These are phyloP conservation scores for Latrodectus geometricus DNA, from an alignment of 1,140 invertebrate genomes.

Conservation along the genomic window DNA sequence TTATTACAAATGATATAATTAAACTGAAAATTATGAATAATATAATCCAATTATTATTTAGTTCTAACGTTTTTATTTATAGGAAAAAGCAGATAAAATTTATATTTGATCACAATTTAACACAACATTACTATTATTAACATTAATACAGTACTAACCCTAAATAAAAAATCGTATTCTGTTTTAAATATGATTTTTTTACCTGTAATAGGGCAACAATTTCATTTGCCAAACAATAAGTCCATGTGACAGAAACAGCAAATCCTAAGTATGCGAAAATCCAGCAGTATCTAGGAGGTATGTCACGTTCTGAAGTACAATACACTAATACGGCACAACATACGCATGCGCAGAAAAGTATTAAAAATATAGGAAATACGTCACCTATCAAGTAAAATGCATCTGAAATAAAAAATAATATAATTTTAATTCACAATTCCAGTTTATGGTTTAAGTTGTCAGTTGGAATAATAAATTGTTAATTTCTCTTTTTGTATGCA, in stretches of 20 bases:
- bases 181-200: constrained; percentile 14
- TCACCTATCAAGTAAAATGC: constrained; percentile 69
- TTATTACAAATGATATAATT: neutral
- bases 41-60: neutral
- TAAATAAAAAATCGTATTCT: no score
- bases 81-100: no score
- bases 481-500: no score
- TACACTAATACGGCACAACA: constrained; percentile 67
- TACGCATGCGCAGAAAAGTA: constrained; percentile 66
- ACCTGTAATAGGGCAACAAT: constrained; percentile 75
- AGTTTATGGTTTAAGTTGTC: no score
- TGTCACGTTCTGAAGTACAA: constrained; percentile 67
- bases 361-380: constrained; percentile 66
- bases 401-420: constrained; percentile 66
- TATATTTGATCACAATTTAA: no score
- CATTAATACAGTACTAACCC: no score
- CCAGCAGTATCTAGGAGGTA: constrained; percentile 68
- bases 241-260: constrained; percentile 76
- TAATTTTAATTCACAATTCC: neutral
- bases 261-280: constrained; percentile 77
- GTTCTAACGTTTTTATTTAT: no score
- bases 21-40: no score
- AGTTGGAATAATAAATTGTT: neutral
- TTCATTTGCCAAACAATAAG: constrained; percentile 78
- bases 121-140: no score